A percentile compares a stretch with the other conserved stretches of the same genome.
Conservation (phyloP, 2,797 vertebrate species). For the Anguilla pacifica region DNA sequence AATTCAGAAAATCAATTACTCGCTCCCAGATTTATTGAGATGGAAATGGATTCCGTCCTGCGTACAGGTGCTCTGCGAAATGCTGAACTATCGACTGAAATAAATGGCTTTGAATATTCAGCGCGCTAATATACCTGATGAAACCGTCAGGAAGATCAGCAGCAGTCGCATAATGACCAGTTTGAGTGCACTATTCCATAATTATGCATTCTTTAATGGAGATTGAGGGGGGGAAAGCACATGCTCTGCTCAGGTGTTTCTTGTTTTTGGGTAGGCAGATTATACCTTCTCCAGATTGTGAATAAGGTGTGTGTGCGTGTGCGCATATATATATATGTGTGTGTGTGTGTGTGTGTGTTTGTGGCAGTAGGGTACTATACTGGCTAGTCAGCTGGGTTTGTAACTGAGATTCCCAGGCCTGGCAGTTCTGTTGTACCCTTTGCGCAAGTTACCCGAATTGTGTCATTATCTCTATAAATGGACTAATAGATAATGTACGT, state of each 20-base stretch:
- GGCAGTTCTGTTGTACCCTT: too few species aligned
- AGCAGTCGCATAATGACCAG: slow-evolving; percentile 42
- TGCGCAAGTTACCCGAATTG: too few species aligned
- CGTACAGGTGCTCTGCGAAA: slow-evolving; percentile 61
- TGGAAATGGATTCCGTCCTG: slow-evolving; percentile 48
- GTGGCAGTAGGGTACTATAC: not conserved
- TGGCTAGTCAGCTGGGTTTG: too few species aligned
- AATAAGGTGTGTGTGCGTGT: slow-evolving; percentile 16
- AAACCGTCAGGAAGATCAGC: slow-evolving; percentile 45
- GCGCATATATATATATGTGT: not conserved
- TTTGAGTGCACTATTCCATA: slow-evolving; percentile 70
- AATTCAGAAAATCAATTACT: slow-evolving; percentile 51
- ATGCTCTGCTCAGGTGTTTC: slow-evolving; percentile 61
- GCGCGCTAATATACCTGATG: slow-evolving; percentile 62
- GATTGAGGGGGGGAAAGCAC: slow-evolving; percentile 66
- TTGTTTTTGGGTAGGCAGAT: slow-evolving; percentile 44
- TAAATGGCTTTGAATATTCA: slow-evolving; percentile 75
- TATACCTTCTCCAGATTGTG: not conserved
- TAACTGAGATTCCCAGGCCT: too few species aligned
- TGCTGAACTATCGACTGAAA: slow-evolving; percentile 60
- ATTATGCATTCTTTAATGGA: slow-evolving; percentile 69
- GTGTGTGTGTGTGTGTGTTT: not conserved
- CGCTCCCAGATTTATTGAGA: slow-evolving; percentile 51
- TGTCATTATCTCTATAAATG: too few species aligned
- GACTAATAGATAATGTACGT: too few species aligned